Base-by-base conservation (phyloP, 2,888 invertebrate species). In the Rotaria magnacalcarata region DNA sequence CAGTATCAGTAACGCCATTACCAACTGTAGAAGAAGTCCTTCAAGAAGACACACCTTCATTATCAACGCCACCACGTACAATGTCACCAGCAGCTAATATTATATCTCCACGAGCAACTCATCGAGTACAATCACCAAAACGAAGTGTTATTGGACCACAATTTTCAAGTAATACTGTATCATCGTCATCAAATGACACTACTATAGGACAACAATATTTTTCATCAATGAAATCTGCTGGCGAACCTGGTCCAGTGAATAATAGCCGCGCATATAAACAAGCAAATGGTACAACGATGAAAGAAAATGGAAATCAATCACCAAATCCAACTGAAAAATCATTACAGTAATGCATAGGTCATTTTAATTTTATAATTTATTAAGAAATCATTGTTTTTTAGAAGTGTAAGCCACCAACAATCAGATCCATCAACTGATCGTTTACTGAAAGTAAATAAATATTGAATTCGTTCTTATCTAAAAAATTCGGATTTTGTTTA, bases 11-110 rank as follows among this genome's bases (percentile, higher is more conserved):
- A 54, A 43, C 80, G 11, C 8, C 16, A 47, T 24, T 80, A 47
- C 80, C 80, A 80, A 80, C 80, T 80, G 80, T 80, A 11, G 47
- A 80, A 80, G 80, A 80, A 80, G 80, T 47, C 14, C 43, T 80
- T n/a, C 47, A 80, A 19, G 80, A 80, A 47, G 80, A 80, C 4
- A 47, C 80, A n/a, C 47, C 80, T 19, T n/a, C 80, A 47, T 21
- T 3, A 14, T n/a, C 43, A n/a, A 80, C 43, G n/a, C 80, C 34
- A 34, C 67, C 80, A 80, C 80, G 80, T 47, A 80, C 47, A 80
- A n/a, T 80, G 47, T 80, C 80, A 80, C 80, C 80, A 11, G 80
- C 80, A 47, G 43, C 80, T 3, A 80, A 47, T 80, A n/a, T 80
- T 47, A 80, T 80, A 8, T 80, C 80, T 47, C 80, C 80, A 47